Percentiles rank a stretch among this genome's conserved stretches.
Conservation (phyloP, 2,888 invertebrate genomes). For the Desoria tigrina region DNA sequence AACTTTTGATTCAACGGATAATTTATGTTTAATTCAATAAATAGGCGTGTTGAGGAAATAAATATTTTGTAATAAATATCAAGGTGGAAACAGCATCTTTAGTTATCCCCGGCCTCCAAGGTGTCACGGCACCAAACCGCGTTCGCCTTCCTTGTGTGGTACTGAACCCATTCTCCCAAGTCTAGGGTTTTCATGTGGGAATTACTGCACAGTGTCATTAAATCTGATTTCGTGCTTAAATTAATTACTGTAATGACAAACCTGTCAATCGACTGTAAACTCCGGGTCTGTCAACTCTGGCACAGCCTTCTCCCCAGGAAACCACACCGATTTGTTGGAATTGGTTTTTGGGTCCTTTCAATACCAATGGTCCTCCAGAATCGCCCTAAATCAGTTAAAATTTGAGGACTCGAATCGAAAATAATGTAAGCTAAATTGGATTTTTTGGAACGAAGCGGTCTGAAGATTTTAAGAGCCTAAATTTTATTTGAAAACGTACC, state of each 20-base stretch:
- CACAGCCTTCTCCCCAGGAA: constrained; percentile 48
- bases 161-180: constrained; percentile 29
- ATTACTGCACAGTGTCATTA: too few relatives aligned
- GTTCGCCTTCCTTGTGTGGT: constrained; percentile 12
- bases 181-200: constrained; percentile 14
- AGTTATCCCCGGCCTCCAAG: not conserved
- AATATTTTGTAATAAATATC: too few relatives aligned
- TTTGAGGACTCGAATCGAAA: too few relatives aligned
- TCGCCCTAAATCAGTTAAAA: constrained; percentile 23
- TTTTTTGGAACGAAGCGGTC: not conserved
- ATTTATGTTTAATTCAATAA: too few relatives aligned
- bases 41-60: too few relatives aligned
- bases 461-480: not conserved
- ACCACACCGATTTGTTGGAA: constrained; percentile 50
- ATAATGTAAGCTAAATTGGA: not conserved
- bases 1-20: too few relatives aligned
- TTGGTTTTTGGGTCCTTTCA: constrained; percentile 30
- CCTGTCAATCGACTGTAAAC: constrained; percentile 48
- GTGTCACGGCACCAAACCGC: constrained; percentile 24
- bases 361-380: constrained; percentile 34
- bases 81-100: too few relatives aligned
- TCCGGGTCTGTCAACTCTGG: constrained; percentile 37
- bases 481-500: constrained; percentile 18
- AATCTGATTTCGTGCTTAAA: too few relatives aligned
- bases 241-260: too few relatives aligned